Conservation (phyloP, 2,888 invertebrate species). For the Gymnocheta viridis region DNA sequence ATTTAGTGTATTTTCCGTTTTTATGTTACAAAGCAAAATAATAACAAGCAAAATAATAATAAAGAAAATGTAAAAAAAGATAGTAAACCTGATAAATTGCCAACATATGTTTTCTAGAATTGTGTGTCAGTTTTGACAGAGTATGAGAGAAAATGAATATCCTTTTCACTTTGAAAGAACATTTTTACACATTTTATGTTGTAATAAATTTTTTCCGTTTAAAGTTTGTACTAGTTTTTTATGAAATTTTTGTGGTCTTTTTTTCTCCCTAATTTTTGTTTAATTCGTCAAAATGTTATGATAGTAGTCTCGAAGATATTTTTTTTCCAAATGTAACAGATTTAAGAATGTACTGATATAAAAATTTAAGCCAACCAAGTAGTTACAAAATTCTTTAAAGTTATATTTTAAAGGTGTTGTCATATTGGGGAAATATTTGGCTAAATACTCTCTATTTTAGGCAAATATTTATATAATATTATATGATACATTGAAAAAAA, state of each 20-base stretch:
- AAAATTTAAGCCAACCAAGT: neutral
- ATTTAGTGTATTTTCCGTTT: slow-evolving; percentile 38
- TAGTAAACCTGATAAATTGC: slow-evolving; percentile 64
- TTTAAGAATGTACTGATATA: neutral
- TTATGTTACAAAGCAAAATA: slow-evolving; percentile 6
- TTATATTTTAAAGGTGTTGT: too few species aligned
- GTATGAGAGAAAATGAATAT: slow-evolving; percentile 29
- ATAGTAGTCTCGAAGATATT: slow-evolving; percentile 5
- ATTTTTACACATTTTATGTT: neutral
- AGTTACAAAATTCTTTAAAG: neutral
- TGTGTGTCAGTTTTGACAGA: slow-evolving; percentile 54
- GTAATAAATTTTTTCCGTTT: slow-evolving; percentile 16
- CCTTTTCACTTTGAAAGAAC: slow-evolving; percentile 15
- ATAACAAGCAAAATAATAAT: neutral
- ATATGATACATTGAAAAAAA: too few species aligned
- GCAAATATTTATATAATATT: too few species aligned
- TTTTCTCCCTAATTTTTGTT: neutral
- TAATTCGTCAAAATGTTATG: slow-evolving; percentile 51
- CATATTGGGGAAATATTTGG: too few species aligned
- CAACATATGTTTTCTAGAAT: slow-evolving; percentile 63
- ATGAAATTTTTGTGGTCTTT: neutral
- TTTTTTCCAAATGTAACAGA: neutral
- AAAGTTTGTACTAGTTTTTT: slow-evolving; percentile 39
- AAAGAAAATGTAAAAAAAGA: neutral
- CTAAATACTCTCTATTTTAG: too few species aligned